Conservation (phyloP, 2,888 invertebrate genomes). For the Cancer borealis region DNA sequence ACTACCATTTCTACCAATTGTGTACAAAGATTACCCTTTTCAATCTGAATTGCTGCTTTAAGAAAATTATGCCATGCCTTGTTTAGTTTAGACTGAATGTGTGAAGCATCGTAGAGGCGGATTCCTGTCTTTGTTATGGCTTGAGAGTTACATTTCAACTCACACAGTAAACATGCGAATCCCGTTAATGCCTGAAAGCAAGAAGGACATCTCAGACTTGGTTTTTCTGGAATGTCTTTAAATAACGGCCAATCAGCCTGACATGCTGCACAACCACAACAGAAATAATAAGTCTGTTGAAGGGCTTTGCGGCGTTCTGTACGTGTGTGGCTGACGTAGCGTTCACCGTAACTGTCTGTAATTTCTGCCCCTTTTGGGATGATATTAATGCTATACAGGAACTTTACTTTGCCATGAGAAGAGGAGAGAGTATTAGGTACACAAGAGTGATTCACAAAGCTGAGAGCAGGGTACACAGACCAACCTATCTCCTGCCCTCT, state of each 20-base stretch:
- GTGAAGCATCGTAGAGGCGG: conserved; percentile 59
- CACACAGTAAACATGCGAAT: conserved; percentile 62
- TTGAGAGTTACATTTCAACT: conserved; percentile 59
- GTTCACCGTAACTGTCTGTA: conserved; percentile 81
- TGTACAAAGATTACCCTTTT: conserved; percentile 32
- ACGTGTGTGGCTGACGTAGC: conserved; percentile 80
- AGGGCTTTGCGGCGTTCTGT: conserved; percentile 79
- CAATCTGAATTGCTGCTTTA: conserved; percentile 51
- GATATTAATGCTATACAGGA: conserved; percentile 79
- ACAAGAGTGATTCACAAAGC: conserved; percentile 81
- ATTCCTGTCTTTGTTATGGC: conserved; percentile 53
- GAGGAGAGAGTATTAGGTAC: conserved; percentile 81
- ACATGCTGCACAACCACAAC: conserved; percentile 81
- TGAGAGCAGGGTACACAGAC: conserved; percentile 81
- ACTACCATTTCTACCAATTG: conserved; percentile 51
- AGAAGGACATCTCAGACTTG: conserved; percentile 68
- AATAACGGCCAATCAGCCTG: conserved; percentile 79
- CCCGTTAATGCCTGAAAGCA: conserved; percentile 62
- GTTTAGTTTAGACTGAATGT: conserved; percentile 53
- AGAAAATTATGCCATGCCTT: conserved; percentile 66
- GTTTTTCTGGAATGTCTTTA: conserved; percentile 62
- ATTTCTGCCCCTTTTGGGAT: conserved; percentile 81
- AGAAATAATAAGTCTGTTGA: conserved; percentile 80
- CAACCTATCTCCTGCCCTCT: conserved; percentile 80
- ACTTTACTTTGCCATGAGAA: conserved; percentile 78